These are phyloP conservation scores for Beroe ovata DNA, from an alignment of 37 sponge, comb jelly and placozoan genomes.

Conservation along the genomic window DNA sequence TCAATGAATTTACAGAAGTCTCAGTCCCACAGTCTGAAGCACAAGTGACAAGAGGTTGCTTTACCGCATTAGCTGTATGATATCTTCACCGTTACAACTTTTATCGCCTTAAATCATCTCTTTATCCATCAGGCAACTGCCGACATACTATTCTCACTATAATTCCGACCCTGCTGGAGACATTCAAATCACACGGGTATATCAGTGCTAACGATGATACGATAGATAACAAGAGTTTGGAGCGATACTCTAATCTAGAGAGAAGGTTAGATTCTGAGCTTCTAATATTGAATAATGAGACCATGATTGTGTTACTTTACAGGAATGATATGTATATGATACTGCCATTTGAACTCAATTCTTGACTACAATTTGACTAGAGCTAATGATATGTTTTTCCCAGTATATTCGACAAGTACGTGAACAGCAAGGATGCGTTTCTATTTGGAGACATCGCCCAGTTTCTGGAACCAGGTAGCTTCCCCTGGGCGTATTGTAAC, in stretches of 20 bases:
- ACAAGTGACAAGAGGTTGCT: too few relatives aligned
- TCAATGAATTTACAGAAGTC: too few relatives aligned
- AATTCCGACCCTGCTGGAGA: slow-evolving; percentile 38
- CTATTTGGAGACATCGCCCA: slow-evolving; percentile 54
- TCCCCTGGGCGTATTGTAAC: slow-evolving; percentile 58
- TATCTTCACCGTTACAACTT: too few relatives aligned
- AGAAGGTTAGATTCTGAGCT: neutral
- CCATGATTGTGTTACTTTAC: too few relatives aligned
- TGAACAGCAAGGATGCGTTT: slow-evolving; percentile 52
- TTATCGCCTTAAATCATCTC: too few relatives aligned
- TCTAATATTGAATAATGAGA: neutral
- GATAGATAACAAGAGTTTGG: slow-evolving; percentile 60
- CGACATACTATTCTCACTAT: slow-evolving; percentile 45
- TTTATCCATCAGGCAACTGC: slow-evolving; percentile 65
- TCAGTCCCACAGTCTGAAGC: too few relatives aligned
- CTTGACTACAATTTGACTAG: too few relatives aligned
- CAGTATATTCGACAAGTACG: slow-evolving; percentile 66
- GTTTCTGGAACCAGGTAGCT: slow-evolving; percentile 16
- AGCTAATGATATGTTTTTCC: too few relatives aligned
- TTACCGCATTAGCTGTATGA: too few relatives aligned
- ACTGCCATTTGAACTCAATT: too few relatives aligned
- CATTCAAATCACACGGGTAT: slow-evolving; percentile 56
- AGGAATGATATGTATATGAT: too few relatives aligned
- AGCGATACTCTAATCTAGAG: slow-evolving; percentile 51
- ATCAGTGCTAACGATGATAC: slow-evolving; percentile 37